Conservation (phyloP, 1,140 invertebrate genomes). For the Drosophila varians region DNA sequence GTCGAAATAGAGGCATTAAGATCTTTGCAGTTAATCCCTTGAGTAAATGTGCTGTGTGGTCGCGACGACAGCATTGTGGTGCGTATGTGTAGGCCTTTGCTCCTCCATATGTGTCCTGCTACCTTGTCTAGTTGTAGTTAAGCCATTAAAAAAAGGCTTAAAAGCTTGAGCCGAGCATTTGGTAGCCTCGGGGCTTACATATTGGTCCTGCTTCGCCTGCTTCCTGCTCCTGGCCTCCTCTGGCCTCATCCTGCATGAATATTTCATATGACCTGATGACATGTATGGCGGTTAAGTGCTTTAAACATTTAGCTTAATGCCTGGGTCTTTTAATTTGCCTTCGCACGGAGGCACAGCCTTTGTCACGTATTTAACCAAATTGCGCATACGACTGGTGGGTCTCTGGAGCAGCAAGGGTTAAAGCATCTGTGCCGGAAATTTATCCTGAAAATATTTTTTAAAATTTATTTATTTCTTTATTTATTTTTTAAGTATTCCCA, state of each 20-base stretch:
- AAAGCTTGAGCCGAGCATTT: slow-evolving; percentile 57
- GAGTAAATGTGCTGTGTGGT: slow-evolving; percentile 77
- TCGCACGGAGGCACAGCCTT: neutral
- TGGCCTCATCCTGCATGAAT: slow-evolving; percentile 45
- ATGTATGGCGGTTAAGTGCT: slow-evolving; percentile 70
- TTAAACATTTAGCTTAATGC: slow-evolving; percentile 73
- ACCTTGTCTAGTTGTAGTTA: slow-evolving; percentile 67
- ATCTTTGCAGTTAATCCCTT: slow-evolving; percentile 82
- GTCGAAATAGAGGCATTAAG: slow-evolving; percentile 83
- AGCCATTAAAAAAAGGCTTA: slow-evolving; percentile 73
- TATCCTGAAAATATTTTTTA: slow-evolving; percentile 25
- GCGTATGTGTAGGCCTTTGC: slow-evolving; percentile 22
- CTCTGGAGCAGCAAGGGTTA: slow-evolving; percentile 47
- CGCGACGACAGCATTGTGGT: slow-evolving; percentile 43
- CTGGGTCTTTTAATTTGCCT: slow-evolving; percentile 65
- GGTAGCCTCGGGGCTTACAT: slow-evolving; percentile 13
- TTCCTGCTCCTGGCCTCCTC: neutral
- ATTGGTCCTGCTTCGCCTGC: slow-evolving; percentile 19
- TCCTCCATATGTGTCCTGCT: slow-evolving; percentile 6
- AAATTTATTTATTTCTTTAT: neutral
- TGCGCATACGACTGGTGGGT: slow-evolving; percentile 64
- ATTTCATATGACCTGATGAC: slow-evolving; percentile 54
- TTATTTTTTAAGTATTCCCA: neutral
- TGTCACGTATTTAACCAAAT: slow-evolving; percentile 74
- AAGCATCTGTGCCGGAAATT: slow-evolving; percentile 34